Base-by-base conservation (phyloP, 1,140 invertebrate genomes). In the Drosophila lini region DNA sequence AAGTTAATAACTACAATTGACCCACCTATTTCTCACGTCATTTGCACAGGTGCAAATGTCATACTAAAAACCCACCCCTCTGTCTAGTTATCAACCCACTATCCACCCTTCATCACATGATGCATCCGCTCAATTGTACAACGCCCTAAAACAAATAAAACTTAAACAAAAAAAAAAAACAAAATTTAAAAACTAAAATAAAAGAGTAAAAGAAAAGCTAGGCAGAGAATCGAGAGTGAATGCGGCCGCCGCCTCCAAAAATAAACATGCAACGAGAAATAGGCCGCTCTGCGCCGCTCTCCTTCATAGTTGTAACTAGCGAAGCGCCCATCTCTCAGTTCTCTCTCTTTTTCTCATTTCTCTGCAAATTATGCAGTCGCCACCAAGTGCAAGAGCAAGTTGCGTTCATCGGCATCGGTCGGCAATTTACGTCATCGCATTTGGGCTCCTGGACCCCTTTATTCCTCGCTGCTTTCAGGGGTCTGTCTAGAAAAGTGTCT, bases 211-310 rank as follows among this genome's bases (percentile, higher is more conserved):
- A 40, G 42, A 57, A 60, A 62, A 42, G 57, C 57, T 42, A 42
- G 44, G 70, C 60, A 38, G 53, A 57, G 55, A 78, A 82, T 67
- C 75, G 77, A 88, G 80, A 88, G 83, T 88, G 83, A 82, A 88
- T 88, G 80, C 73, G 73, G 60, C 58, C 63, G 57, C 47, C 31
- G 47, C 59, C 74, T 55, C 80, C 80, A 78, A 80, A 88, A 83
- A 89, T 89, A 88, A 88, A 88, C 80, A 83, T 83, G 77, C 77
- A 75, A 62, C 69, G 84, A 77, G 75, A 88, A 88, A 83, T 88
- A 83, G 84, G 84, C 77, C 84, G 83, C 70, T 56, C 67, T 70
- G 57, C 42, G 64, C 61, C 25, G 52, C 71, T 44, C 65, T 62
- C 42, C 42, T 31, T 76, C 58, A 45, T 64, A 56, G 64, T 62